Conservation (phyloP, 2,797 vertebrate genomes). For the Sarcophilus harrisii region DNA sequence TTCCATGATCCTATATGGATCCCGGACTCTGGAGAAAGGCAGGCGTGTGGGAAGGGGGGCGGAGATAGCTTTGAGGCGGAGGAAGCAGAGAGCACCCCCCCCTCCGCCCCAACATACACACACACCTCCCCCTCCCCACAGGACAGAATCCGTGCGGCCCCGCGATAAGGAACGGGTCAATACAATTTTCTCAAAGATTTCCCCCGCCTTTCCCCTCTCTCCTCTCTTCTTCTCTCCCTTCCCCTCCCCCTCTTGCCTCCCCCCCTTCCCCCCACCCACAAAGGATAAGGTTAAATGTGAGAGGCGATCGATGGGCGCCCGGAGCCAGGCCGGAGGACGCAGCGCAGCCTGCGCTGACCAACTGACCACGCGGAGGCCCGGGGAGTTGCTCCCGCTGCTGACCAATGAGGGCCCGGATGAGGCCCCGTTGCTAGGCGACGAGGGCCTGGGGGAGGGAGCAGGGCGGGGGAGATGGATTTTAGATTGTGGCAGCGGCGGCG, state of each 20-base stretch:
- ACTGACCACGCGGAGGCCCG: slow-evolving; percentile 85
- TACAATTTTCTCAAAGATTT: slow-evolving; percentile 83
- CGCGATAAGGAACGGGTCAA: slow-evolving; percentile 87
- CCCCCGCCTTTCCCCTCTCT: slow-evolving; percentile 34
- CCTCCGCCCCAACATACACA: too few relatives aligned
- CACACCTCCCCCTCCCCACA: background rate
- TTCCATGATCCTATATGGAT: background rate
- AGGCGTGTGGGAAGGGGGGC: background rate
- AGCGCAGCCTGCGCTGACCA: slow-evolving; percentile 83
- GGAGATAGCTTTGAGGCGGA: slow-evolving; percentile 4
- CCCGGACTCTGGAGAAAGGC: background rate
- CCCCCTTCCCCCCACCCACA: slow-evolving; percentile 66
- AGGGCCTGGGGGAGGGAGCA: slow-evolving; percentile 75
- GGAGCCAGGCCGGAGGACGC: slow-evolving; percentile 83
- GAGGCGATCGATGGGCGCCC: slow-evolving; percentile 71
- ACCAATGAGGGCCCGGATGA: slow-evolving; percentile 83
- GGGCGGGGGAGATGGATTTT: slow-evolving; percentile 85
- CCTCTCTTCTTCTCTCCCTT: slow-evolving; percentile 30
- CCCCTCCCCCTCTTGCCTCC: slow-evolving; percentile 44
- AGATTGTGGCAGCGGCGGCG: slow-evolving; percentile 82
- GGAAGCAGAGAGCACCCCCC: background rate
- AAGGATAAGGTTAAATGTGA: slow-evolving; percentile 74
- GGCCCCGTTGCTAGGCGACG: slow-evolving; percentile 87
- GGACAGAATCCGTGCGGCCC: slow-evolving; percentile 76
- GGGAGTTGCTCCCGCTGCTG: slow-evolving; percentile 57